A percentile compares a stretch with the other conserved stretches of the same genome.
These are phyloP conservation scores for Ariopsis seemanni DNA, from an alignment of 2,113 vertebrate species.

Conservation along the genomic window DNA sequence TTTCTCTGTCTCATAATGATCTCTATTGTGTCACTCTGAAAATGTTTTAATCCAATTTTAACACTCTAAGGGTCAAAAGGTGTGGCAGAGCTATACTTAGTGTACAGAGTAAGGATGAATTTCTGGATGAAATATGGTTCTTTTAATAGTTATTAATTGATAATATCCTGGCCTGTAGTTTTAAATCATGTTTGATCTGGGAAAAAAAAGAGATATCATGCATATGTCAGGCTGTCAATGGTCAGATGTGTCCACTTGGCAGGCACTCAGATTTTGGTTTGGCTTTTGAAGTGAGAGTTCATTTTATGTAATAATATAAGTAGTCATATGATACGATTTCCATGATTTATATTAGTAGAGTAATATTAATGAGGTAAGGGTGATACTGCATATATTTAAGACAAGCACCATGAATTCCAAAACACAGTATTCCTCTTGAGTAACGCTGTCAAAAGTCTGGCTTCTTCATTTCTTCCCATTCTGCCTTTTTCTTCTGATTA, in stretches of 20 bases:
- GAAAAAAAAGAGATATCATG: background rate
- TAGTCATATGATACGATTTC: too few relatives aligned
- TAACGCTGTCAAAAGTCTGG: too few relatives aligned
- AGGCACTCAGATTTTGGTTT: background rate
- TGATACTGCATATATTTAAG: too few relatives aligned
- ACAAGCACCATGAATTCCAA: too few relatives aligned
- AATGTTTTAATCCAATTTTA: conserved; percentile 19
- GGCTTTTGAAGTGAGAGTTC: too few relatives aligned
- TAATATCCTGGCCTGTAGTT: background rate
- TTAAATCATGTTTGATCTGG: background rate
- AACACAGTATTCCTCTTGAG: too few relatives aligned
- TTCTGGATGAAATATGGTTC: background rate
- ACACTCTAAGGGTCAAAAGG: conserved; percentile 21
- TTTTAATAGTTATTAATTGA: background rate
- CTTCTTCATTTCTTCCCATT: too few relatives aligned
- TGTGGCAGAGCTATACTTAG: background rate
- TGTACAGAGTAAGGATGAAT: background rate
- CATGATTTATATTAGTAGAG: too few relatives aligned
- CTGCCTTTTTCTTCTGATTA: too few relatives aligned
- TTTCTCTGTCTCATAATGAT: conserved; percentile 31
- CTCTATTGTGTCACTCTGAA: conserved; percentile 3
- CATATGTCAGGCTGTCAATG: conserved; percentile 17
- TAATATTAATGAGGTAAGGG: too few relatives aligned
- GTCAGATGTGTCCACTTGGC: conserved; percentile 18
- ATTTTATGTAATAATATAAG: too few relatives aligned